phyloP scores from a whole-genome alignment of 2,113 vertebrate species.

The Tympanuchus pallidicinctus region DNA sequence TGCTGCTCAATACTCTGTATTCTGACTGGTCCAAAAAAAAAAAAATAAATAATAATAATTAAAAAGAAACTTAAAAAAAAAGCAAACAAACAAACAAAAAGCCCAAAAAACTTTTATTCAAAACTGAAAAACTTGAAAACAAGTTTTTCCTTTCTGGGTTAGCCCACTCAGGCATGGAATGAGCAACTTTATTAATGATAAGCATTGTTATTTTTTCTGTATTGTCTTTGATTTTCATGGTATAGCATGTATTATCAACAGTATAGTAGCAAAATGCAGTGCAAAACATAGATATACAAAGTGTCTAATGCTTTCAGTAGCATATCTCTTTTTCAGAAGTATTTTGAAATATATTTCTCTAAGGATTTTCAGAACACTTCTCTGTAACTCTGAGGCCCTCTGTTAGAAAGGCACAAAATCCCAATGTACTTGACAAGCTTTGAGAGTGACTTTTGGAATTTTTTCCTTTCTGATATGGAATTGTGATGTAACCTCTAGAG shows the following conservation, averaged over 20 bases:
- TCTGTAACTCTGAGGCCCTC: not conserved
- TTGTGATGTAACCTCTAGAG: not conserved
- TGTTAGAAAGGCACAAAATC: not conserved
- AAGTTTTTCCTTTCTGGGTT: not conserved
- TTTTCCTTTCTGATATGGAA: not conserved
- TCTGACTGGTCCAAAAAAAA: not conserved
- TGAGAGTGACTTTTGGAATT: not conserved
- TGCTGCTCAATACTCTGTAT: not conserved
- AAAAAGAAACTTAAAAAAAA: too few species aligned
- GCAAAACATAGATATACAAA: not conserved
- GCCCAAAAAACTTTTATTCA: not conserved
- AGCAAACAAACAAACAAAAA: too few species aligned
- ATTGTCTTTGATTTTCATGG: not conserved
- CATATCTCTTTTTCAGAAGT: not conserved
- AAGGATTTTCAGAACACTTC: not conserved
- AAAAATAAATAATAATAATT: not conserved
- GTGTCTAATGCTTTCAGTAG: not conserved
- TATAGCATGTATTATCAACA: not conserved
- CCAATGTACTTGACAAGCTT: not conserved
- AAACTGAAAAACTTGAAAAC: not conserved
- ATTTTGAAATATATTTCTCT: not conserved
- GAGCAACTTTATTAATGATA: not conserved
- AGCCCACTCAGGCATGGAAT: not conserved
- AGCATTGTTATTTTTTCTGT: not conserved
- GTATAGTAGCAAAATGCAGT: not conserved